Conservation (phyloP, 2,113 vertebrate species). For the Megalops atlanticus region DNA sequence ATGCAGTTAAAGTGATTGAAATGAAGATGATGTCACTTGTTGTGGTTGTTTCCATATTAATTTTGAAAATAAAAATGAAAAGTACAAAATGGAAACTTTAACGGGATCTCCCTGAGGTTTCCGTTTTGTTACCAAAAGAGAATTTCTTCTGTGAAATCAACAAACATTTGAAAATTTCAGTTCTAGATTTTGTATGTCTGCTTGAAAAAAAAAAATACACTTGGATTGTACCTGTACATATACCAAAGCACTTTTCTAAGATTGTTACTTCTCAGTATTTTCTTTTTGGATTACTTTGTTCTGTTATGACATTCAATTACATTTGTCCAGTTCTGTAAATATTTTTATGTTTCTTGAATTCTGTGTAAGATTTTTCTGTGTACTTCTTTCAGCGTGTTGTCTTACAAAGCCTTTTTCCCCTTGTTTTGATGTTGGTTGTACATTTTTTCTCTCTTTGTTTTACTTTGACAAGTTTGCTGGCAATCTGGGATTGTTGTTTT, state of each 20-base stretch:
- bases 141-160: constrained; percentile 17
- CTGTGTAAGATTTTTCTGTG: constrained; percentile 44
- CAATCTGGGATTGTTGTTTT: constrained; percentile 79
- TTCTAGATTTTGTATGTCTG: constrained; percentile 13
- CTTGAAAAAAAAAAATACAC: constrained; percentile 19
- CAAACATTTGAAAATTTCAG: constrained; percentile 3
- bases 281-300: constrained; percentile 43
- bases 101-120: not conserved
- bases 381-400: constrained; percentile 57
- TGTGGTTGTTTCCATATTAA: constrained; percentile 15
- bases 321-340: constrained; percentile 68
- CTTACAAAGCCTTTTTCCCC: constrained; percentile 57
- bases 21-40: constrained; percentile 10
- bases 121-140: constrained; percentile 20
- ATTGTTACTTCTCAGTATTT: constrained; percentile 67
- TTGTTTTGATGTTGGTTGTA: constrained; percentile 71
- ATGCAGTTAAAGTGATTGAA: constrained; percentile 25
- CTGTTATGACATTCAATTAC: constrained; percentile 7
- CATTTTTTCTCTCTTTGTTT: constrained; percentile 55
- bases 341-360: constrained; percentile 69
- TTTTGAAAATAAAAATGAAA: not conserved
- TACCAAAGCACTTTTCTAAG: constrained; percentile 61
- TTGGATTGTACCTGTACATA: constrained; percentile 29
- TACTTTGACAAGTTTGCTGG: constrained; percentile 71
- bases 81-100: not conserved